Evolutionary conservation across 2,797 vertebrate genomes (phyloP).

Genomic region (Pogonophryne albipinna): DNA sequence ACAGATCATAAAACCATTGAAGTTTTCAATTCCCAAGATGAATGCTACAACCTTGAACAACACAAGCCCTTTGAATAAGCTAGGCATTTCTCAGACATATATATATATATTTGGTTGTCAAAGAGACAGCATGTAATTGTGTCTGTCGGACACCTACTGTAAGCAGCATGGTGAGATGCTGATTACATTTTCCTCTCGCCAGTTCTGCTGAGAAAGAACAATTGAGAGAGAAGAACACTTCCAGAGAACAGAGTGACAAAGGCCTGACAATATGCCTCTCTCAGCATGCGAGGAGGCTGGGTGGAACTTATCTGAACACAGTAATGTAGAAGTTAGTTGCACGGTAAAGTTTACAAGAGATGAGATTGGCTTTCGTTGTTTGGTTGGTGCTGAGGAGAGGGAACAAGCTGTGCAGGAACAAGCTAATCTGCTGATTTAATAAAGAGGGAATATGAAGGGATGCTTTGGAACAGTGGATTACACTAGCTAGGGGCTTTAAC

Average conservation of each 20-base stretch:
- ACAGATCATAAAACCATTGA: conserved; percentile 11
- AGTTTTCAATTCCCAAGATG: conserved; percentile 27
- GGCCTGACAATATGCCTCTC: background rate
- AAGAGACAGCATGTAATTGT: conserved; percentile 43
- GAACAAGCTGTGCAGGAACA: conserved; percentile 65
- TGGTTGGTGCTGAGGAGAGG: conserved; percentile 35
- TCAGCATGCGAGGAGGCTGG: background rate
- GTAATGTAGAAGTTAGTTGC: conserved; percentile 16
- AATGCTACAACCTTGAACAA: conserved; percentile 9
- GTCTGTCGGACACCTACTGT: conserved; percentile 45
- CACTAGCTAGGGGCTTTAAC: conserved; percentile 8
- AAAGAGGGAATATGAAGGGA: conserved; percentile 53
- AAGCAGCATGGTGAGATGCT: conserved; percentile 43
- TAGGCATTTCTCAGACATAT: conserved; percentile 11
- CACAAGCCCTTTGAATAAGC: background rate
- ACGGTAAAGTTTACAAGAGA: conserved; percentile 21
- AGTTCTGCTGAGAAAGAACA: conserved; percentile 22
- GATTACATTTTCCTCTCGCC: conserved; percentile 51
- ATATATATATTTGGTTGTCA: conserved; percentile 25
- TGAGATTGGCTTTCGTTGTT: conserved; percentile 42
- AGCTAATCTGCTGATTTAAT: conserved; percentile 69
- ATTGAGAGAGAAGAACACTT: conserved; percentile 23
- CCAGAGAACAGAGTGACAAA: conserved; percentile 4
- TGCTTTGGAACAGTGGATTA: conserved; percentile 43
- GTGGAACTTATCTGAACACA: background rate